phyloP scores from a whole-genome alignment of 2,888 invertebrate genomes.

The Ganaspis brasiliensis region DNA sequence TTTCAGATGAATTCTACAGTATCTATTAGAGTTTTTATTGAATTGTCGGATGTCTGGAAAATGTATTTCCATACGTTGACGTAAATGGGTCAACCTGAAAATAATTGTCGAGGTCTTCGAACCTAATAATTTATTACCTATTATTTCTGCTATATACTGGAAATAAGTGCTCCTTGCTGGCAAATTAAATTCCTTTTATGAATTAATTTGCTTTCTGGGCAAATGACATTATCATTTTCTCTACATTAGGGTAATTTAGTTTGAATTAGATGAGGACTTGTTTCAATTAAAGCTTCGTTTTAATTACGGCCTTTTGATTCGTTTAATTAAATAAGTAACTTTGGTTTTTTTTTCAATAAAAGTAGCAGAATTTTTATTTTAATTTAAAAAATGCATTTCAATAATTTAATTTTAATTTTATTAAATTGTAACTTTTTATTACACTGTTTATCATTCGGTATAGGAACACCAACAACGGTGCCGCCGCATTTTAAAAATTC shows the following conservation, averaged over 20 bases:
- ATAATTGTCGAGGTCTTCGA: background rate
- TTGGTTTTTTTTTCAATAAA: background rate
- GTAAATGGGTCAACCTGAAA: constrained; percentile 1
- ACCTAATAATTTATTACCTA: constrained; percentile 12
- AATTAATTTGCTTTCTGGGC: too few relatives aligned
- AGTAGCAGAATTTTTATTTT: too few relatives aligned
- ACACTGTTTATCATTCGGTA: too few relatives aligned
- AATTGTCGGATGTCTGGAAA: constrained; percentile 6
- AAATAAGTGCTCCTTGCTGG: background rate
- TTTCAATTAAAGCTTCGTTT: too few relatives aligned
- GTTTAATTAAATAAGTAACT: background rate
- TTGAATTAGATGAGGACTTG: background rate
- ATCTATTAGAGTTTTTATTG: background rate
- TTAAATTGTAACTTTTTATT: too few relatives aligned
- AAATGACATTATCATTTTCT: too few relatives aligned
- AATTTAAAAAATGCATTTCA: too few relatives aligned
- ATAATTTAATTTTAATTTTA: too few relatives aligned
- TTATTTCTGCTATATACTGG: background rate
- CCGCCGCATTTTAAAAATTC: too few relatives aligned
- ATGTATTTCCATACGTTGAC: background rate
- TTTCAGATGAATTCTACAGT: background rate
- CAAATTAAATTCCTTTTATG: too few relatives aligned
- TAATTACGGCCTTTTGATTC: background rate
- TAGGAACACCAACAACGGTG: too few relatives aligned
- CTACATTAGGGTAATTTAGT: background rate